Evolutionary conservation across 2,888 invertebrate species (phyloP), one percentile per base, ranked within the genome.

Genomic region (Lathronympha strigana): DNA sequence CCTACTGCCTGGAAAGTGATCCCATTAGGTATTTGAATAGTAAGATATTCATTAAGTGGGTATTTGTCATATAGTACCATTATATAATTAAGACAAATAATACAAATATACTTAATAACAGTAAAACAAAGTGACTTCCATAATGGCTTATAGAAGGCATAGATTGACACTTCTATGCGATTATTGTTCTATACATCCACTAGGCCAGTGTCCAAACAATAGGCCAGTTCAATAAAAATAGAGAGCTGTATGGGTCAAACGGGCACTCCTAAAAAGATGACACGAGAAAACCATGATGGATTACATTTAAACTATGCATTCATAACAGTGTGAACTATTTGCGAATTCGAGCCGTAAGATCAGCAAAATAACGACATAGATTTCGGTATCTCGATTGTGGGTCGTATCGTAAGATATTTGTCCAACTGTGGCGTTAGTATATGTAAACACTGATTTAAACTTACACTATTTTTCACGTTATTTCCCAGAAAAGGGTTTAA

Each of bases 231-330:
- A 58, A 63, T 63, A 58, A 63, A 57, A 58, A 58, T 57, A 50
- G 57, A 63, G 50, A 58, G 63, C 19, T 57, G 49, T 21, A 17
- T 38, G 43, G 63, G 63, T 51, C 63, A 58, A 55, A 51, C 40
- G 36, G 25, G 31, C 51, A 62, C 33, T 40, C 23, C 21, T 25
- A 55, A 28, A 58, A 57, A 47, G 23, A 43, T 57, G 63, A 43
- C 63, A 31, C 15, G 17, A 33, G 23, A 31, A 25, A 25, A 63
- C 19, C 19, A n/a, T 63, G 57, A 51, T 58, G 57, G 43, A 51
- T 63, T 58, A 58, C 50, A 40, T 63, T 63, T 28, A 4, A 36
- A 55, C 31, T 47, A 9, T 28, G 8, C 50, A 8, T 15, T 51
- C 33, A 4, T 5, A 50, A 15, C 17, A 11, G 13, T 21, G 11